A percentile compares a stretch with the other conserved stretches of the same genome.
Conservation (phyloP, 2,113 vertebrate genomes). For the Merops nubicus region DNA sequence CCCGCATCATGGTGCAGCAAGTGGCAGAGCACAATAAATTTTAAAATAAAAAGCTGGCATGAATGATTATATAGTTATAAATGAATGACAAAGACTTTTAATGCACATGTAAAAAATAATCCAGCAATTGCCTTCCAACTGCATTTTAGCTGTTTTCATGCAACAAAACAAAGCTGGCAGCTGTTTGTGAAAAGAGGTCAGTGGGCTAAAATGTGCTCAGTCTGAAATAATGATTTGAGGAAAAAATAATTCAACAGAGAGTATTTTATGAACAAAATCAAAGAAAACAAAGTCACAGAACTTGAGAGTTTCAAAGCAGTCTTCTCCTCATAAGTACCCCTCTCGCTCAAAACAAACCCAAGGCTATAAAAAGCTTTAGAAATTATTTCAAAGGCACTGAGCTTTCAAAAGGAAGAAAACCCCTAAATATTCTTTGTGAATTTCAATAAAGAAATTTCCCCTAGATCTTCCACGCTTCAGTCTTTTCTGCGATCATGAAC, state of each 20-base stretch:
- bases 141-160: background rate
- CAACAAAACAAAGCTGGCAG: background rate
- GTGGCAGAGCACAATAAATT: background rate
- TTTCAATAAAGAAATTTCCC: background rate
- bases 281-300: background rate
- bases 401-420: constrained; percentile 23
- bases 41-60: background rate
- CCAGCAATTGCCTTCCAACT: background rate
- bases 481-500: constrained; percentile 77
- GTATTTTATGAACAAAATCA: constrained; percentile 39
- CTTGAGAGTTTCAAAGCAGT: background rate
- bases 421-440: background rate
- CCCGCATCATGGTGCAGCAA: background rate
- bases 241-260: background rate
- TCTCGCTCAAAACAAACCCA: background rate
- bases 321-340: background rate
- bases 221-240: background rate
- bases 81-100: background rate
- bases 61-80: background rate
- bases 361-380: constrained; percentile 32
- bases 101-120: background rate
- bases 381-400: background rate
- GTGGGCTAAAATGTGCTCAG: background rate
- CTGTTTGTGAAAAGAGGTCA: background rate
- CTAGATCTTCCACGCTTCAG: constrained; percentile 66